Evolutionary conservation across 2,113 vertebrate genomes (phyloP).

Genomic region (Trinectes maculatus): DNA sequence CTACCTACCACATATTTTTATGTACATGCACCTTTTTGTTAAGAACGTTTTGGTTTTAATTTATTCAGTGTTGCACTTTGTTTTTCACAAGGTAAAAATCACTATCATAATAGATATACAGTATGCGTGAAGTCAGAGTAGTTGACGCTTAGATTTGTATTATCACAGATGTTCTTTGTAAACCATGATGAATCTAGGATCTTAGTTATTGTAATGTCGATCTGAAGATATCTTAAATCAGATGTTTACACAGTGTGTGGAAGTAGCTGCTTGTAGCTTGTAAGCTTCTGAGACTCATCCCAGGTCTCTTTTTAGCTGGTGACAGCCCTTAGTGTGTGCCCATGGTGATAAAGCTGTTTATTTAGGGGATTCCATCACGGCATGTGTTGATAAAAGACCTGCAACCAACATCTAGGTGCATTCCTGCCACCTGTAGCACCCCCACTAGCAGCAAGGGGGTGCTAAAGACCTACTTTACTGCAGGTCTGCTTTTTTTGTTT

Average conservation of each 20-base stretch:
- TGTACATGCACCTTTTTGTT: conserved; percentile 48
- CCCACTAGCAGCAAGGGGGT: background rate
- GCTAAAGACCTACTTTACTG: background rate
- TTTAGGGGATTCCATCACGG: background rate
- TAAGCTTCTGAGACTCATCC: conserved; percentile 8
- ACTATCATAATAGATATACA: conserved; percentile 28
- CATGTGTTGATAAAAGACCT: background rate
- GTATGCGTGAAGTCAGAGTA: conserved; percentile 10
- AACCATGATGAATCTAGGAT: conserved; percentile 29
- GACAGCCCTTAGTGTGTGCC: background rate
- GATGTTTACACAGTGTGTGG: background rate
- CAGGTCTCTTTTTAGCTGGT: background rate
- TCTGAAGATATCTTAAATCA: conserved; percentile 5
- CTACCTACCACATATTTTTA: conserved; percentile 17
- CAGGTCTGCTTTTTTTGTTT: background rate
- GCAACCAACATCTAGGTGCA: background rate
- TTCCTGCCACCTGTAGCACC: too few species aligned
- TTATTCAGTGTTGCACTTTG: conserved; percentile 62
- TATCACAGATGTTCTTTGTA: conserved; percentile 30
- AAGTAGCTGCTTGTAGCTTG: conserved; percentile 9
- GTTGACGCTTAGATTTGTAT: conserved; percentile 36
- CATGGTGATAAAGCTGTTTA: background rate
- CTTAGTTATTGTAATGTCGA: conserved; percentile 10
- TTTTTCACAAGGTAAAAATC: conserved; percentile 27
- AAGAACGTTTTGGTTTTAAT: background rate